Percentiles rank a stretch among this genome's conserved stretches.
phyloP scores from a whole-genome alignment of 2,888 invertebrate species.

The Thera britannica region DNA sequence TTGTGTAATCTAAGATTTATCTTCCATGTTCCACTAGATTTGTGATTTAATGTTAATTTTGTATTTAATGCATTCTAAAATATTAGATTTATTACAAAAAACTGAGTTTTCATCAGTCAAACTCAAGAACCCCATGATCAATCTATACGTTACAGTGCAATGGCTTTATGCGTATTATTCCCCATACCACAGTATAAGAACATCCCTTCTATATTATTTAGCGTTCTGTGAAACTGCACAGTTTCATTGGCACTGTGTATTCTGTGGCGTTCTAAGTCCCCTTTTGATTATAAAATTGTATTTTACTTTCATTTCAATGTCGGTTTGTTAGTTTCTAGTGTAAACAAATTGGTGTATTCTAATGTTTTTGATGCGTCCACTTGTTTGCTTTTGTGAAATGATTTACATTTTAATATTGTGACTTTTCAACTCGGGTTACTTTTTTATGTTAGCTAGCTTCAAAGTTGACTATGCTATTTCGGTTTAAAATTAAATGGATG shows the following conservation, averaged over 20 bases:
- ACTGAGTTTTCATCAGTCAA: no score
- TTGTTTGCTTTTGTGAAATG: slow-evolving; percentile 46
- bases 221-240: slow-evolving; percentile 26
- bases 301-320: slow-evolving; percentile 72
- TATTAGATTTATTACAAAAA: no score
- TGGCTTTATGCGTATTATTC: slow-evolving; percentile 34
- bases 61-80: no score
- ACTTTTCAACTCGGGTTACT: slow-evolving; percentile 5
- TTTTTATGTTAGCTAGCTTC: background rate
- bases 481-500: no score
- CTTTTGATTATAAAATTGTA: slow-evolving; percentile 65
- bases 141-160: slow-evolving; percentile 19
- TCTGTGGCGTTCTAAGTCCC: slow-evolving; percentile 52
- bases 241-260: slow-evolving; percentile 33
- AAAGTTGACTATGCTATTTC: no score
- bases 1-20: no score
- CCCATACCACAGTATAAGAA: slow-evolving; percentile 44
- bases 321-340: slow-evolving; percentile 77
- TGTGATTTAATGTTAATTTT: no score
- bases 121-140: background rate
- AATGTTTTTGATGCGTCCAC: slow-evolving; percentile 49
- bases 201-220: slow-evolving; percentile 21
- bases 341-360: slow-evolving; percentile 79
- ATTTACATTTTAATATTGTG: slow-evolving; percentile 29
- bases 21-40: no score